These are phyloP conservation scores for Pteropus rufus DNA, from an alignment of 2,797 vertebrate genomes.

Conservation along the genomic window DNA sequence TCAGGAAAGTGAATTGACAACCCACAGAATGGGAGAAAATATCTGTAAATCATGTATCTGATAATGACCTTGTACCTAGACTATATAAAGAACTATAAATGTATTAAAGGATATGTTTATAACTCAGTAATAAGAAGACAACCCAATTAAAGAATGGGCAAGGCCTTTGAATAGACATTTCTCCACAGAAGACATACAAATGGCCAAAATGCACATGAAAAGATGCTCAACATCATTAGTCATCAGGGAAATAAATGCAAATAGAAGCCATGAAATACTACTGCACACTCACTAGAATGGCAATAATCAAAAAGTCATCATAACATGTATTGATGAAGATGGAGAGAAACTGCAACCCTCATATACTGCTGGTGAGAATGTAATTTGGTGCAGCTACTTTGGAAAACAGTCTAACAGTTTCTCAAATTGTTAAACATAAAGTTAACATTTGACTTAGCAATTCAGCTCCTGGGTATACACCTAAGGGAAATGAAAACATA, in stretches of 20 bases:
- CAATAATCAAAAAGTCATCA: neutral
- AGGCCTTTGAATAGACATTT: neutral
- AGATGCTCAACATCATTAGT: neutral
- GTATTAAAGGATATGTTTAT: neutral
- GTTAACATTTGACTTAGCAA: neutral
- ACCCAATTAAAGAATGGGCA: neutral
- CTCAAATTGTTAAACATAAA: neutral
- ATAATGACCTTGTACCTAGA: neutral
- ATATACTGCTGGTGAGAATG: neutral
- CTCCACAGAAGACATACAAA: neutral
- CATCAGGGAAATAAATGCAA: neutral
- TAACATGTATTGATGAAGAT: neutral
- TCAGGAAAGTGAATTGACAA: neutral
- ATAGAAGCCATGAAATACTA: neutral
- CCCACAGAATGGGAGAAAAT: neutral
- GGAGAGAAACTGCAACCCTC: neutral
- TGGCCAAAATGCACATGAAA: neutral
- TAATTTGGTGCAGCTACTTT: neutral
- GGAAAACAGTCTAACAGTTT: neutral
- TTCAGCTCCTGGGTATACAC: neutral
- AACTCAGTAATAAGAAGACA: neutral
- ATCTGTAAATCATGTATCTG: neutral
- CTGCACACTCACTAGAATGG: neutral
- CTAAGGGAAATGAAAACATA: neutral
- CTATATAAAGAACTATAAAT: neutral